A percentile compares a stretch with the other conserved stretches of the same genome.
Evolutionary conservation across 64 coral and sea anemone genomes (phyloP).

Genomic region (Cladopsammia gracilis): DNA sequence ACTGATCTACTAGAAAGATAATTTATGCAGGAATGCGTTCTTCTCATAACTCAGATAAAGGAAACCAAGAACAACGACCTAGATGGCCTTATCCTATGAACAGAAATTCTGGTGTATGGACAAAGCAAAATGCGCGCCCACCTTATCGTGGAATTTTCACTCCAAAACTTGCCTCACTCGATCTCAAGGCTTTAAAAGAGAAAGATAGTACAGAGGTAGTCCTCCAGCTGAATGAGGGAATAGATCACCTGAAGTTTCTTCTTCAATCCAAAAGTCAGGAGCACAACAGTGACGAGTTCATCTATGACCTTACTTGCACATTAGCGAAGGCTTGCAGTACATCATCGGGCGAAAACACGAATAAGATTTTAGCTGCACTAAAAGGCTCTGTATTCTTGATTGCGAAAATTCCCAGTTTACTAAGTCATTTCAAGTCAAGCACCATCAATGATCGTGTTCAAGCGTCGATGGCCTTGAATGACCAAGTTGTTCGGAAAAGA

Average conservation of each 20-base stretch:
- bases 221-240: background rate
- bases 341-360: background rate
- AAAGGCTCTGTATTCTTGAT: constrained; percentile 25
- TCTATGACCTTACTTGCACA: constrained; percentile 4
- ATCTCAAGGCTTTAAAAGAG: background rate
- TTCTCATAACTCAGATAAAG: background rate
- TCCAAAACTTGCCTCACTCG: background rate
- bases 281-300: constrained; percentile 19
- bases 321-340: constrained; percentile 6
- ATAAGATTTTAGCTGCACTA: constrained; percentile 13
- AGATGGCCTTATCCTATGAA: background rate
- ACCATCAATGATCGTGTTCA: background rate
- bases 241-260: background rate
- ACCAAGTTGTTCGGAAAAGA: background rate
- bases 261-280: background rate
- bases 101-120: no score
- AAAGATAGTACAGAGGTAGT: background rate
- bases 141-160: background rate
- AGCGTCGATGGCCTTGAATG: background rate
- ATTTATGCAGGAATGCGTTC: background rate
- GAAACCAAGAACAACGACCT: constrained; percentile 1
- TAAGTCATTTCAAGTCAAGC: background rate
- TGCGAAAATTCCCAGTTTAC: constrained; percentile 18
- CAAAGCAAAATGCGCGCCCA: background rate
- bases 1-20: no score